Evolutionary conservation across 1,140 invertebrate genomes (phyloP).

Genomic region (Saccostrea echinata): DNA sequence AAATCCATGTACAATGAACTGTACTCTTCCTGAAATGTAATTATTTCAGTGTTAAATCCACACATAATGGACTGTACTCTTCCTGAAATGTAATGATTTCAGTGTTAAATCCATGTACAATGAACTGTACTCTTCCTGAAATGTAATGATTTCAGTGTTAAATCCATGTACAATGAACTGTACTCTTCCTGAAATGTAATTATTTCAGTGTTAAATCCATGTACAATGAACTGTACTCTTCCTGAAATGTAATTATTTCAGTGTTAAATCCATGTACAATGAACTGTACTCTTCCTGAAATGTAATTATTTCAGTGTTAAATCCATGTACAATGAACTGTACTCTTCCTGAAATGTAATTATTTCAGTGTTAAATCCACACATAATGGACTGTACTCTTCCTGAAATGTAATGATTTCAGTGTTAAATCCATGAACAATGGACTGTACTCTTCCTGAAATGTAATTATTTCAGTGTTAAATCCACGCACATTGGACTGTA

Average conservation of each 20-base stretch:
- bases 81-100: too few relatives aligned
- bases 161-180: slow-evolving; percentile 92
- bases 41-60: slow-evolving; percentile 92
- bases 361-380: slow-evolving; percentile 92
- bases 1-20: slow-evolving; percentile 92
- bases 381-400: slow-evolving; percentile 91
- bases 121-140: slow-evolving; percentile 88
- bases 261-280: slow-evolving; percentile 94
- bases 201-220: slow-evolving; percentile 93
- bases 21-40: too few relatives aligned
- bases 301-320: slow-evolving; percentile 92
- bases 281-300: slow-evolving; percentile 89
- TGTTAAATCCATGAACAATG: slow-evolving; percentile 93
- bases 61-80: slow-evolving; percentile 91
- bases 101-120: slow-evolving; percentile 93
- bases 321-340: slow-evolving; percentile 90
- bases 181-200: too few relatives aligned
- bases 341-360: too few relatives aligned
- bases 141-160: too few relatives aligned
- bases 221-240: slow-evolving; percentile 91
- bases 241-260: too few relatives aligned
- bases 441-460: slow-evolving; percentile 90
- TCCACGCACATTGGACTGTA: slow-evolving; percentile 90
- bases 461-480: slow-evolving; percentile 94
- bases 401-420: too few relatives aligned